phyloP scores from a whole-genome alignment of 2,797 vertebrate species.

The Etheostoma perlongum region DNA sequence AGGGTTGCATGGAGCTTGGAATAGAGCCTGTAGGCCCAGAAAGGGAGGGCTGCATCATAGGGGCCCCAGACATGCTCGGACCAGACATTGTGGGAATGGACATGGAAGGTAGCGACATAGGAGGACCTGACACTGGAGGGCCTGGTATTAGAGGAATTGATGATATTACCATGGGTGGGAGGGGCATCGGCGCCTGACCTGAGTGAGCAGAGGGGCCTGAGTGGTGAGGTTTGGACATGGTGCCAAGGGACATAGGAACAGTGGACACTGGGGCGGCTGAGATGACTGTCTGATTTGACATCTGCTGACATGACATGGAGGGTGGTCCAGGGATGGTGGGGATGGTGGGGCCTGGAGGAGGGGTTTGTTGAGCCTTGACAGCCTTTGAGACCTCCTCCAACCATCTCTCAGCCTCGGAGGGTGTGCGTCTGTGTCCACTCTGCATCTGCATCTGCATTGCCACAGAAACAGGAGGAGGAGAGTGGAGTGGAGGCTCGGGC shows the following conservation, averaged over 20 bases:
- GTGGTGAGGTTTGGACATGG: conserved; percentile 70
- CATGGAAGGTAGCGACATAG: conserved; percentile 82
- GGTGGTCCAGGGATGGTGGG: conserved; percentile 81
- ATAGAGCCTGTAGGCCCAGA: conserved; percentile 78
- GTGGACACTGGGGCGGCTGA: conserved; percentile 55
- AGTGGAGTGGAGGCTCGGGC: conserved; percentile 79
- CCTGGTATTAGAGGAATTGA: conserved; percentile 79
- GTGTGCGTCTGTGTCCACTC: conserved; percentile 90
- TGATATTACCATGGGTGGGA: conserved; percentile 76
- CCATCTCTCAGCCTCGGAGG: conserved; percentile 94
- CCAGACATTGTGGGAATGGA: conserved; percentile 80
- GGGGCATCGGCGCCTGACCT: conserved; percentile 60
- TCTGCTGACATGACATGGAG: conserved; percentile 75
- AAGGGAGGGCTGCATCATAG: conserved; percentile 73
- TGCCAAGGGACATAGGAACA: conserved; percentile 55
- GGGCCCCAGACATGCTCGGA: conserved; percentile 77
- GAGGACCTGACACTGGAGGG: conserved; percentile 77
- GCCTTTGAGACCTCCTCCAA: conserved; percentile 92
- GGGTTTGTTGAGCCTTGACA: conserved; percentile 86
- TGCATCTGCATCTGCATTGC: conserved; percentile 76
- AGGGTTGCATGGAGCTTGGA: conserved; percentile 86
- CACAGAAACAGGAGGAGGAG: conserved; percentile 73
- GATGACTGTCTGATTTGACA: conserved; percentile 59
- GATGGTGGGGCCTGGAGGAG: conserved; percentile 72
- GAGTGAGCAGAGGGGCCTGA: conserved; percentile 54